Percentiles rank a stretch among this genome's conserved stretches.
phyloP scores from a whole-genome alignment of 2,797 vertebrate species.

The Eleutherodactylus coqui region DNA sequence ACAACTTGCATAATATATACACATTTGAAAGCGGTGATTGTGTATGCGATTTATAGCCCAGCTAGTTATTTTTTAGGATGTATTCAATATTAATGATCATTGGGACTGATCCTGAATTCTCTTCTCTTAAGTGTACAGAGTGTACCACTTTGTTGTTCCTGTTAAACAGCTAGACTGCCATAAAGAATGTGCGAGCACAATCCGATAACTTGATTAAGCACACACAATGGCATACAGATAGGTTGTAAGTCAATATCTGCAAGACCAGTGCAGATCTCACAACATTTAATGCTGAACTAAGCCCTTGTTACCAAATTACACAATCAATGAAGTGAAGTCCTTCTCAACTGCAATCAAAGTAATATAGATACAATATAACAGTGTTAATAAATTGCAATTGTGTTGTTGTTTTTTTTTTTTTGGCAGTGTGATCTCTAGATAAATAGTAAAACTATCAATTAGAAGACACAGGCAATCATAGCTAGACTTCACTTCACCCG shows the following conservation, averaged over 20 bases:
- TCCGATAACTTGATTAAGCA: constrained; percentile 57
- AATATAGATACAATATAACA: background rate
- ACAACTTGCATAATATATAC: constrained; percentile 43
- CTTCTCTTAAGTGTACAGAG: constrained; percentile 23
- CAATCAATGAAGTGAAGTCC: constrained; percentile 26
- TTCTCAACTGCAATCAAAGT: background rate
- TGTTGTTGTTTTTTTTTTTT: background rate
- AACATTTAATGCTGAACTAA: constrained; percentile 51
- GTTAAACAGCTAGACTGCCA: constrained; percentile 46
- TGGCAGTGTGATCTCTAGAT: background rate
- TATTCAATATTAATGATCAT: constrained; percentile 60
- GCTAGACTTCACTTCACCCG: background rate
- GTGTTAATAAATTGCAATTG: too few species aligned
- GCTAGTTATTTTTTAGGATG: constrained; percentile 45
- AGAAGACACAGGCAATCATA: background rate
- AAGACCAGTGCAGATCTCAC: background rate
- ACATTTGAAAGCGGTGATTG: constrained; percentile 18
- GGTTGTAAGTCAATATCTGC: constrained; percentile 42
- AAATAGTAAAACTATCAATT: background rate
- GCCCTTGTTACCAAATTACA: constrained; percentile 41
- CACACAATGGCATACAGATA: constrained; percentile 52
- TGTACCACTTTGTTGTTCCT: constrained; percentile 37
- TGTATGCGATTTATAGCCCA: constrained; percentile 32
- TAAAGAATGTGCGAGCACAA: constrained; percentile 47
- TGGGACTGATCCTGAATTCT: constrained; percentile 36